Evolutionary conservation across 2,113 vertebrate genomes (phyloP).

Genomic region (Actenoides lindsayi): DNA sequence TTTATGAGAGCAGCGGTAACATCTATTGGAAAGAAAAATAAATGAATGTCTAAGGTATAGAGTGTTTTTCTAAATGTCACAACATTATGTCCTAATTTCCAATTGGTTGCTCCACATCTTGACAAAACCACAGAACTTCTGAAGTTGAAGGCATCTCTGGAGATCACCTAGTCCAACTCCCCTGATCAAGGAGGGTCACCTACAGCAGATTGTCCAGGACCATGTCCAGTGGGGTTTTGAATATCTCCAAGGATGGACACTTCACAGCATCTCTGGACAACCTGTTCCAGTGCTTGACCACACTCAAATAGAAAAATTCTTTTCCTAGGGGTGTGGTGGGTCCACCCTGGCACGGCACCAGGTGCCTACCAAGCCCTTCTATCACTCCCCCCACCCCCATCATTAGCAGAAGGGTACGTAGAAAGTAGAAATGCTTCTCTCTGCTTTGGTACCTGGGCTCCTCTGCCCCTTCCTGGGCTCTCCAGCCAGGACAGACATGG

Average conservation of each 20-base stretch:
- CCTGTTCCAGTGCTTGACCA: background rate
- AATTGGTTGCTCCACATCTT: background rate
- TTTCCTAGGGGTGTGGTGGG: background rate
- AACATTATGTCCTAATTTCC: background rate
- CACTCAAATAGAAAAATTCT: background rate
- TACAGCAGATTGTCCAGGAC: background rate
- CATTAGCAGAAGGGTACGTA: too few relatives aligned
- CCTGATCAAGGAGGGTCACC: background rate
- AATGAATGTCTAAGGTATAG: background rate
- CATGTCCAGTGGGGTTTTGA: background rate
- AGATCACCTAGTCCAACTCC: background rate
- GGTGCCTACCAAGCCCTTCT: too few relatives aligned
- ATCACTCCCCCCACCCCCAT: too few relatives aligned
- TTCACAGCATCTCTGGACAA: background rate
- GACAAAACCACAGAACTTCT: background rate
- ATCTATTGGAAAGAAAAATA: conserved; percentile 7
- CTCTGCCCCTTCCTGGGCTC: too few relatives aligned
- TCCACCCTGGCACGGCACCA: too few relatives aligned
- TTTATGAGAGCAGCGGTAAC: conserved; percentile 5
- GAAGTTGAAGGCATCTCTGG: background rate
- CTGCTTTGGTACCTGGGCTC: too few relatives aligned
- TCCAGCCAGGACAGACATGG: too few relatives aligned
- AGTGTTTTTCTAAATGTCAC: background rate
- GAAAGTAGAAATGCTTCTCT: too few relatives aligned
- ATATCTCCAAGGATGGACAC: background rate